Percentiles rank a stretch among this genome's conserved stretches.
Evolutionary conservation across 2,113 vertebrate genomes (phyloP).

Genomic region (Chionis minor): DNA sequence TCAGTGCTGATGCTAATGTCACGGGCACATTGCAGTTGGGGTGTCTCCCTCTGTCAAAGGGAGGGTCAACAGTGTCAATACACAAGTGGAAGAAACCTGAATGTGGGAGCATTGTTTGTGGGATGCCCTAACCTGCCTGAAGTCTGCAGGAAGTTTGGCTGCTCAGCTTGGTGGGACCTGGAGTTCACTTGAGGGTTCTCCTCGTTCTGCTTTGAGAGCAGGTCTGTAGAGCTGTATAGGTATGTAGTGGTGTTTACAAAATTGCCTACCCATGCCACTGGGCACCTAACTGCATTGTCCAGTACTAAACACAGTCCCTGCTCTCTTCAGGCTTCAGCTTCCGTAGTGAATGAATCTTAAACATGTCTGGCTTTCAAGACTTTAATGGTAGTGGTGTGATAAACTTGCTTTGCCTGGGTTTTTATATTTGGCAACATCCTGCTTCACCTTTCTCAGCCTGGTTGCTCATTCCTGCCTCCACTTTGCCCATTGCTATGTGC

Average conservation of each 20-base stretch:
- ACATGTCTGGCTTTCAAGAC: not conserved
- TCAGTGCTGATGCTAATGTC: not conserved
- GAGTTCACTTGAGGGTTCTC: not conserved
- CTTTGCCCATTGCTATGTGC: not conserved
- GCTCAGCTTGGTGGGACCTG: not conserved
- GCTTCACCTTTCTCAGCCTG: not conserved
- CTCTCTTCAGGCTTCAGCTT: not conserved
- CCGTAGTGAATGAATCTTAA: not conserved
- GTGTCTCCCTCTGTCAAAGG: not conserved
- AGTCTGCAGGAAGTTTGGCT: not conserved
- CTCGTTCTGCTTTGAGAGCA: not conserved
- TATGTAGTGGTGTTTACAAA: not conserved
- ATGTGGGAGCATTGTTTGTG: not conserved
- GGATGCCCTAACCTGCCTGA: not conserved
- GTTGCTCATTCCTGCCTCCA: not conserved
- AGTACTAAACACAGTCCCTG: not conserved
- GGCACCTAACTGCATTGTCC: not conserved
- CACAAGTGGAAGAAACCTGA: not conserved
- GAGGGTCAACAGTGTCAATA: not conserved
- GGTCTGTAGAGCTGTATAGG: not conserved
- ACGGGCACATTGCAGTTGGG: accelerated
- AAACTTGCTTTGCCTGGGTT: not conserved
- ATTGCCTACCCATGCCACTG: not conserved
- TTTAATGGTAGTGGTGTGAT: not conserved
- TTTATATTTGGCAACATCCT: not conserved